Percentiles rank a stretch among this genome's conserved stretches.
These are phyloP conservation scores for Micrasema minimum DNA, from an alignment of 1,140 invertebrate species.

Conservation along the genomic window DNA sequence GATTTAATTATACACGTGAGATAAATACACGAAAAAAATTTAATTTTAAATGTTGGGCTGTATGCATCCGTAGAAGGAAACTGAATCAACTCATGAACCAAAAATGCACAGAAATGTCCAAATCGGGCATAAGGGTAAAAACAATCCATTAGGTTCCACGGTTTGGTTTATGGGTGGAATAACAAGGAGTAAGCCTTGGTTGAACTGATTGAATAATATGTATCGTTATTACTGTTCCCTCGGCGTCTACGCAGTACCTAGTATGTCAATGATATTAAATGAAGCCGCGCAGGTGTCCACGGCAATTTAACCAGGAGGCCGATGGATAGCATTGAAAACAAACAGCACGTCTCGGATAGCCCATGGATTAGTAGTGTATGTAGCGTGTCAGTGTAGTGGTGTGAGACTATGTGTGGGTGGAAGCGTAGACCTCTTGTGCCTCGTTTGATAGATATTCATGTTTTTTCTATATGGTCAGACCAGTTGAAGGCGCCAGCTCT, in stretches of 20 bases:
- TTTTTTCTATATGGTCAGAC: neutral
- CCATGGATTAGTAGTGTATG: neutral
- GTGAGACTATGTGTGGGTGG: neutral
- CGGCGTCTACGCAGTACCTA: neutral
- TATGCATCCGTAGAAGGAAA: neutral
- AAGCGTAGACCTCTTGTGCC: too few relatives aligned
- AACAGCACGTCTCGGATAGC: slow-evolving; percentile 29
- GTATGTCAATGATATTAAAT: slow-evolving; percentile 37
- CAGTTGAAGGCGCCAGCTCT: slow-evolving; percentile 17
- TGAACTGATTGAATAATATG: neutral
- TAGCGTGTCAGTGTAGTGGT: neutral
- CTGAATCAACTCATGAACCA: neutral
- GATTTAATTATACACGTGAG: too few relatives aligned
- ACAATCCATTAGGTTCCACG: neutral
- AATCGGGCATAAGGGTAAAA: neutral
- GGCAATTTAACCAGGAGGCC: slow-evolving; percentile 43
- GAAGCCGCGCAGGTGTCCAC: slow-evolving; percentile 45
- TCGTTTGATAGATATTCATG: slow-evolving; percentile 1
- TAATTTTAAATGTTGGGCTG: too few relatives aligned
- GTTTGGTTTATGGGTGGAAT: neutral
- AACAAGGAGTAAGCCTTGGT: neutral
- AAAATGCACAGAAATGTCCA: neutral
- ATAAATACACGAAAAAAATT: too few relatives aligned
- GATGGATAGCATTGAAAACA: slow-evolving; percentile 42
- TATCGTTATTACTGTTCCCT: slow-evolving; percentile 1